Evolutionary conservation across 2,113 vertebrate genomes (phyloP).

Genomic region (Ptilonorhynchus violaceus): DNA sequence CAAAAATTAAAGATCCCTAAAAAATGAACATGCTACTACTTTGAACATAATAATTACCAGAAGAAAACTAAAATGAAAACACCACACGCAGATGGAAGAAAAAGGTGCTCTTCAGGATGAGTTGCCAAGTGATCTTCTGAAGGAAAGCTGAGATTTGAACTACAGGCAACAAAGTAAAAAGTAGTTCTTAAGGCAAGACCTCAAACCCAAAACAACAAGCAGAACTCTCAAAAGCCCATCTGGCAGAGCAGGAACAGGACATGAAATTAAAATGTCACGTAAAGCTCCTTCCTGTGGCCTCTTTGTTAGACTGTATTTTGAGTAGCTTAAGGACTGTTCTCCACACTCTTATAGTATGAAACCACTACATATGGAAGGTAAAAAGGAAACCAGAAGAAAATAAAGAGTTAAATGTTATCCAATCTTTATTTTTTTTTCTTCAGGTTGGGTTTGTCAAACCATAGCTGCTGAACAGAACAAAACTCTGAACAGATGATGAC

Average conservation of each 20-base stretch:
- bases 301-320: neutral
- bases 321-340: neutral
- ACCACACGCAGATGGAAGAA: neutral
- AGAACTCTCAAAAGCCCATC: neutral
- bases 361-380: neutral
- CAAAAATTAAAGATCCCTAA: neutral
- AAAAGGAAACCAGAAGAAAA: neutral
- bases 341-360: neutral
- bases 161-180: neutral
- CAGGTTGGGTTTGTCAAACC: neutral
- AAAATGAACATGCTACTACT: neutral
- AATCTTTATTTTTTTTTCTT: neutral
- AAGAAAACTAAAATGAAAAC: neutral
- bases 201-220: neutral
- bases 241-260: neutral
- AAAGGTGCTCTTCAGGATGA: neutral
- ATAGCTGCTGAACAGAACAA: neutral
- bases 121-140: neutral
- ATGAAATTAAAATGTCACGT: neutral
- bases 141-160: neutral
- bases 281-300: neutral
- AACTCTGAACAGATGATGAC: neutral
- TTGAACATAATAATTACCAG: neutral
- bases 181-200: neutral
- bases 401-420: neutral